Base-by-base conservation (phyloP, 2,888 invertebrate genomes). In the Lysandra bellargus region DNA sequence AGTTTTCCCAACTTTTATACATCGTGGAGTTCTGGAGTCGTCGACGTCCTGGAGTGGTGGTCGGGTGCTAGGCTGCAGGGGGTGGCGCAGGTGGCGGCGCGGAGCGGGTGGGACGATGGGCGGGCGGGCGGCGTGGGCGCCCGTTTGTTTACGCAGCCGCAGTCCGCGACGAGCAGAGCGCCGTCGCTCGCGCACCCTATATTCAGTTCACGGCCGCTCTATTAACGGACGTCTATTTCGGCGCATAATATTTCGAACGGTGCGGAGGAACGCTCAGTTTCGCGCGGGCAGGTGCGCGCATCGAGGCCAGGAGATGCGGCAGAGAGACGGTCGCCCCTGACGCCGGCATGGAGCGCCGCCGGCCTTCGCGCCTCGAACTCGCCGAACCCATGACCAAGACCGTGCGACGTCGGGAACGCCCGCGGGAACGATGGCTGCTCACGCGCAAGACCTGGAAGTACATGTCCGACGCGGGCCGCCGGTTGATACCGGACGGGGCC, bases 381-480 rank as follows among this genome's bases (percentile, higher is more conserved):
- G 88, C 86, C 87, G 89, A 86, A 85, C 87, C 86, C 85, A 87
- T 88, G 89, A 88, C 93, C 91, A 88, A 90, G 94, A 86, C 94
- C 91, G 95, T 86, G 92, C 95, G 85, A 92, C 95, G 80, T 95
- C 94, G 96, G 78, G 92, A 95, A 87, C 79, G 79, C 57, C 92
- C 95, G 85, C 97, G 97, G 87, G 98, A 98, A 90, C 96, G 98
- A 89, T 98, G 98, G 98, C 95, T 98, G 81, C 95, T 98, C 80
- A 98, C 98, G 74, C 95, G 98, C 81, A 98, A 98, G 92, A 98
- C 98, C 77, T 98, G 98, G 98, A 95, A 97, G 85, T 98, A 98
- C 90, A 98, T 98, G 98, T 96, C 98, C n/a, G 98, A 98, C 85
- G 98, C 98, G 53, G 98, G 98, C 74, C 96, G 97, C 81, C 97